phyloP scores from a whole-genome alignment of 2,888 invertebrate species.

The Leucania comma region DNA sequence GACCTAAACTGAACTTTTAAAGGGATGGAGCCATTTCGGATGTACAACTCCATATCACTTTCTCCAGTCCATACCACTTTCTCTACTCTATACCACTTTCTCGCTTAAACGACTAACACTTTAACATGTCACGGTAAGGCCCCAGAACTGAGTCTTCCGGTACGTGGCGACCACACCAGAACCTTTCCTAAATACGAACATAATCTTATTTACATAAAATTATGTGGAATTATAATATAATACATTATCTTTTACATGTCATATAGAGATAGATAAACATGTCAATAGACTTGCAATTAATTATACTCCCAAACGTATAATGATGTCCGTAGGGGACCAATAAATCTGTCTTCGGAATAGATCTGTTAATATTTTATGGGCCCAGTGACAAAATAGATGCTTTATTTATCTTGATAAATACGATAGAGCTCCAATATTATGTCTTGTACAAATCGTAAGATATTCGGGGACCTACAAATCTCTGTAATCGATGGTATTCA shows the following conservation, averaged over 20 bases:
- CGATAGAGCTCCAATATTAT: constrained; percentile 12
- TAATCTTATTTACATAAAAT: not conserved
- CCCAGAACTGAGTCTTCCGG: too few relatives aligned
- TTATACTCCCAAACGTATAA: constrained; percentile 52
- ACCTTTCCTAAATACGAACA: not conserved
- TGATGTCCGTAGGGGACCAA: constrained; percentile 50
- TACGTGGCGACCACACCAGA: not conserved
- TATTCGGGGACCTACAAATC: not conserved
- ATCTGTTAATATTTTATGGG: constrained; percentile 55
- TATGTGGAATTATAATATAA: not conserved
- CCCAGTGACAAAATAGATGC: constrained; percentile 37
- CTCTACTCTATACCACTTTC: too few relatives aligned
- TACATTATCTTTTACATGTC: not conserved
- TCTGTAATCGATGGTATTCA: not conserved
- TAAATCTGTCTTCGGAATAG: constrained; percentile 53
- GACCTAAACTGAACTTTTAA: too few relatives aligned
- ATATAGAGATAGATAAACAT: constrained; percentile 4
- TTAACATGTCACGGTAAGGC: too few relatives aligned
- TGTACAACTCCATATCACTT: too few relatives aligned
- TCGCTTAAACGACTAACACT: too few relatives aligned
- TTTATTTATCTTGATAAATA: constrained; percentile 49
- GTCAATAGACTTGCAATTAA: constrained; percentile 49
- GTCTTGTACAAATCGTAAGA: constrained; percentile 18
- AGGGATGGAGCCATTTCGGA: too few relatives aligned
- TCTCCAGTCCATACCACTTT: too few relatives aligned